These are phyloP conservation scores for Heliothis virescens DNA, from an alignment of 1,140 invertebrate species.

Conservation along the genomic window DNA sequence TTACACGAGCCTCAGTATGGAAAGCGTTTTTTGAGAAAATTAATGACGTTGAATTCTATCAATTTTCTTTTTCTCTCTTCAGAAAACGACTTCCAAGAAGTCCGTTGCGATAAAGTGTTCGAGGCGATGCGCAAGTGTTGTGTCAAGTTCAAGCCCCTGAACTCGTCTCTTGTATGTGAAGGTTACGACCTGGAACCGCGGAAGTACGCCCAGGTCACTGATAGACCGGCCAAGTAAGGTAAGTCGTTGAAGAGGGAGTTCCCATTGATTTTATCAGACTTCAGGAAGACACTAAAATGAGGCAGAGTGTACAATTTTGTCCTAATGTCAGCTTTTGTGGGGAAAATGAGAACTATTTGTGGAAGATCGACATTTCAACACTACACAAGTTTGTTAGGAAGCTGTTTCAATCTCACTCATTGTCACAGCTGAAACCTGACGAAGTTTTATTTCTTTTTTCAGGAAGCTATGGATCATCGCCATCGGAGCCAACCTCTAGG, in stretches of 20 bases:
- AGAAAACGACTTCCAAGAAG: slow-evolving; percentile 80
- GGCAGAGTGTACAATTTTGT: too few relatives aligned
- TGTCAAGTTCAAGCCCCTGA: slow-evolving; percentile 69
- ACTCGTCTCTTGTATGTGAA: slow-evolving; percentile 71
- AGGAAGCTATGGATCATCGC: slow-evolving; percentile 72
- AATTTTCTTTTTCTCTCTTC: slow-evolving; percentile 32
- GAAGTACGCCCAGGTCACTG: slow-evolving; percentile 70
- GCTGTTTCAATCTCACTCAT: too few relatives aligned
- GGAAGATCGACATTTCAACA: too few relatives aligned
- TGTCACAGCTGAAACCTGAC: too few relatives aligned
- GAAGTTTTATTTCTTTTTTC: slow-evolving; percentile 44
- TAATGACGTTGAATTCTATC: too few relatives aligned
- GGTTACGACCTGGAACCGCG: slow-evolving; percentile 77
- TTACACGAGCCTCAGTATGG: too few relatives aligned
- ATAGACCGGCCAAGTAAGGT: slow-evolving; percentile 63
- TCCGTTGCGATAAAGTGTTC: slow-evolving; percentile 74
- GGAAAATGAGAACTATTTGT: too few relatives aligned
- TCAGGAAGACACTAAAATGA: too few relatives aligned
- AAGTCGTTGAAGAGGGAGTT: background rate
- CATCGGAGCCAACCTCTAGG: slow-evolving; percentile 69
- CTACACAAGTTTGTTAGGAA: background rate
- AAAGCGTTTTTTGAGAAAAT: too few relatives aligned
- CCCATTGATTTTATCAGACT: too few relatives aligned
- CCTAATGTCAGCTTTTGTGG: too few relatives aligned
- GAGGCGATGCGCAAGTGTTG: slow-evolving; percentile 81